Percentiles rank a stretch among this genome's conserved stretches.
phyloP scores from a whole-genome alignment of 2,797 vertebrate species.

The Pteropus rufus region DNA sequence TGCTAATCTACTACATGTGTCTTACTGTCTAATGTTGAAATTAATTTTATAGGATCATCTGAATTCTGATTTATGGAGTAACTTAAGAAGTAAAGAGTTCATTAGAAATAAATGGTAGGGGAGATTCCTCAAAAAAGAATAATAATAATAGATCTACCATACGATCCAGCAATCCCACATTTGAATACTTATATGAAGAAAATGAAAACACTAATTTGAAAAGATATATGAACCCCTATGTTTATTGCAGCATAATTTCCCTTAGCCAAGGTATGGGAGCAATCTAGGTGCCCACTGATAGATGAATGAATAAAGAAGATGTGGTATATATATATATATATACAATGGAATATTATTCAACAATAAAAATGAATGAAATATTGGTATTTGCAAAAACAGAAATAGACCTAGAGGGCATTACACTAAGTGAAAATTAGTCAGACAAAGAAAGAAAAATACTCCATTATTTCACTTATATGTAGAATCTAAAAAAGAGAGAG shows the following conservation, averaged over 20 bases:
- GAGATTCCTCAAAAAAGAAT: conserved; percentile 6
- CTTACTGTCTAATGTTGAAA: conserved; percentile 42
- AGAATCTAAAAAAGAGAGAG: neutral
- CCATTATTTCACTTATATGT: neutral
- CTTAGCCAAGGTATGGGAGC: neutral
- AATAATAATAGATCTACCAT: neutral
- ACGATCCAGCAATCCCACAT: neutral
- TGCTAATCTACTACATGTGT: neutral
- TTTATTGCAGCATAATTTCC: neutral
- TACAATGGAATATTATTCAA: neutral
- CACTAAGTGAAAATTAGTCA: neutral
- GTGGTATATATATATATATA: neutral
- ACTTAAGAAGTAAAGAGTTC: conserved; percentile 13
- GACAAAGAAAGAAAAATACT: neutral
- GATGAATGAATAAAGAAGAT: neutral
- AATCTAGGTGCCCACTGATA: too few relatives aligned
- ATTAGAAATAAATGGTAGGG: conserved; percentile 33
- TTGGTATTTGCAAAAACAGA: neutral
- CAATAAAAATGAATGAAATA: neutral
- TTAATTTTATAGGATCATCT: conserved; percentile 19
- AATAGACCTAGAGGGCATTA: neutral
- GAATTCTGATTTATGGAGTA: conserved; percentile 27
- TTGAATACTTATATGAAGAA: neutral
- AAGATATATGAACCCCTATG: neutral
- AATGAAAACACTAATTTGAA: neutral